A percentile compares a stretch with the other conserved stretches of the same genome.
These are phyloP conservation scores for Falco punctatus DNA, from an alignment of 2,113 vertebrate species.

Conservation along the genomic window DNA sequence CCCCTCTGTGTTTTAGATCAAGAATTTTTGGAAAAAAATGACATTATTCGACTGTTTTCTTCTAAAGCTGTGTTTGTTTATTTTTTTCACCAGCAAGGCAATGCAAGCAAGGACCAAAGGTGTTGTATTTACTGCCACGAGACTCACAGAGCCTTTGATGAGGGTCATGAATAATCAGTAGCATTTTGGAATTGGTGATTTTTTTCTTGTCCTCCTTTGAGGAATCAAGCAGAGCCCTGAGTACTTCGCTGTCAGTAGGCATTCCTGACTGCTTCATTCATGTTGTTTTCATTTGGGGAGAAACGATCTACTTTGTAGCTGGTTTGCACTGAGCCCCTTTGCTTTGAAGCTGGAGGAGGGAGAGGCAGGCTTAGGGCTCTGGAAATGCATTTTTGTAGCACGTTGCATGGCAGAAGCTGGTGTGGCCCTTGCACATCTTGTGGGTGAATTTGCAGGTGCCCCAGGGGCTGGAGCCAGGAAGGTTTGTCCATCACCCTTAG, in stretches of 20 bases:
- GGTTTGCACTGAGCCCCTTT: background rate
- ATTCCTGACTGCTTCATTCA: background rate
- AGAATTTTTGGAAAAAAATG: background rate
- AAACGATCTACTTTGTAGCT: background rate
- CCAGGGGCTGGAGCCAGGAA: background rate
- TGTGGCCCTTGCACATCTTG: fast-evolving
- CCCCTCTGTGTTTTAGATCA: background rate
- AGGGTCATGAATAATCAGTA: constrained; percentile 42
- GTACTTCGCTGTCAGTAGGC: background rate
- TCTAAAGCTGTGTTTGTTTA: background rate
- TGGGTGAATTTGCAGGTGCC: background rate
- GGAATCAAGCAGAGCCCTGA: background rate
- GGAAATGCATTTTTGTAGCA: background rate
- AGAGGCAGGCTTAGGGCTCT: background rate
- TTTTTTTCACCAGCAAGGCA: background rate
- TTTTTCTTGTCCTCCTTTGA: constrained; percentile 24
- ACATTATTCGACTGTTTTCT: background rate
- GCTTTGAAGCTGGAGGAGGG: background rate
- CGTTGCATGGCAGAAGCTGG: background rate
- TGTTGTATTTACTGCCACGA: background rate
- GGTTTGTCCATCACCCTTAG: background rate
- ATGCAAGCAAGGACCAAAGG: background rate
- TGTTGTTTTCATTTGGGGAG: background rate
- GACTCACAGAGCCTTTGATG: background rate
- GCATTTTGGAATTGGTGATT: constrained; percentile 10